Evolutionary conservation across 2,113 vertebrate species (phyloP).

Genomic region (Tupaia chinensis): DNA sequence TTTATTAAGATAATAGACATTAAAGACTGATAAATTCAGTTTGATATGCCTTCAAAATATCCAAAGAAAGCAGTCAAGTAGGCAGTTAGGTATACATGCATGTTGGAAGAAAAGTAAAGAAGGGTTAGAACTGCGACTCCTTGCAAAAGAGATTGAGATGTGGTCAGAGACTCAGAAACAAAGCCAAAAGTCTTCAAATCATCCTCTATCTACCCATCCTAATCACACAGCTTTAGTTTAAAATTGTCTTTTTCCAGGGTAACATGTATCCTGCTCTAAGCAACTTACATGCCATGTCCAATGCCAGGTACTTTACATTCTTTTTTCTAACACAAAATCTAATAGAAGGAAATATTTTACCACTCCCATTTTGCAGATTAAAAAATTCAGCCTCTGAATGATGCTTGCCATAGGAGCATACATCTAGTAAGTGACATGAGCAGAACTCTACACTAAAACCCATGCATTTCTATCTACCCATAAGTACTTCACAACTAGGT

Average conservation of each 20-base stretch:
- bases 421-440: neutral
- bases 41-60: conserved; percentile 41
- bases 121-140: neutral
- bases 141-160: neutral
- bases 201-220: neutral
- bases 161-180: neutral
- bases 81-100: neutral
- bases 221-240: conserved; percentile 14
- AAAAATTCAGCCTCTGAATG: conserved; percentile 56
- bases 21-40: conserved; percentile 58
- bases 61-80: neutral
- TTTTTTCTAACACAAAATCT: conserved; percentile 56
- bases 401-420: conserved; percentile 32
- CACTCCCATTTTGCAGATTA: conserved; percentile 51
- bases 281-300: conserved; percentile 6
- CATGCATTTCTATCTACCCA: conserved; percentile 29
- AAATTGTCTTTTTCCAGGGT: conserved; percentile 53
- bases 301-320: neutral
- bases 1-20: conserved; percentile 36
- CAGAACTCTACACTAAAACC: conserved; percentile 59
- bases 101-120: neutral
- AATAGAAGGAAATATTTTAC: conserved; percentile 55
- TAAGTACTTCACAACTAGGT: conserved; percentile 16
- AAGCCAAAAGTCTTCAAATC: neutral
- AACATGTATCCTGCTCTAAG: neutral